Base-by-base conservation (phyloP, 2,888 invertebrate genomes). In the Eremobia ochroleuca region DNA sequence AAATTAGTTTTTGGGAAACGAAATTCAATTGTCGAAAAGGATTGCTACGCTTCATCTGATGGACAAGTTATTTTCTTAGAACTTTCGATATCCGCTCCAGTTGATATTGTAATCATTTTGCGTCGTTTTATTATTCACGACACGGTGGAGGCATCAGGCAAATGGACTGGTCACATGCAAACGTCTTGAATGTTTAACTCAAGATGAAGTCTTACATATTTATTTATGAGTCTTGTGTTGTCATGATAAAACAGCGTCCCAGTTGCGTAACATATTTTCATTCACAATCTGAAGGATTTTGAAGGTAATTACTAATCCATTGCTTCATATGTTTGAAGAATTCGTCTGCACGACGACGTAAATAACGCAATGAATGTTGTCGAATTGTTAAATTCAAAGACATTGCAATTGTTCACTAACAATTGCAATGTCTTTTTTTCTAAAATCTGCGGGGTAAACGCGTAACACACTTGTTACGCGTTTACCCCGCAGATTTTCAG, bases 1-100 rank as follows among this genome's bases (percentile, higher is more conserved):
- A 95, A 96, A 95, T 95, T 95, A 94, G 94, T 95, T 96, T 94
- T 93, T 90, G 93, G 93, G 93, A 92, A 92, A 92, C 91, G 89
- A 93, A 94, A 95, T 93, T 94, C 94, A 91, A 95, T 95, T 95
- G 94, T 92, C 92, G 92, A 92, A 92, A 93, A 92, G 92, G 92
- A 93, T 93, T 92, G 92, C 88, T 89, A 84, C 87, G 91, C 91
- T 90, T 91, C 91, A 90, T 91, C 88, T 87, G 88, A 83, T 90
- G 90, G 85, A 81, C 79, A 82, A 87, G 79, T 87, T 91, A 88
- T 90, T 88, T 90, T 86, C 77, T 81, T 75, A 81, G 83, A 90
- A 89, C 87, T 90, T 90, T 85, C 85, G 83, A 85, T 89, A 88
- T 82, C 67, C 69, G 67, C 73, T 83, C 58, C 80, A 85, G 80